Evolutionary conservation across 2,113 vertebrate species (phyloP).

Genomic region (Mola mola): DNA sequence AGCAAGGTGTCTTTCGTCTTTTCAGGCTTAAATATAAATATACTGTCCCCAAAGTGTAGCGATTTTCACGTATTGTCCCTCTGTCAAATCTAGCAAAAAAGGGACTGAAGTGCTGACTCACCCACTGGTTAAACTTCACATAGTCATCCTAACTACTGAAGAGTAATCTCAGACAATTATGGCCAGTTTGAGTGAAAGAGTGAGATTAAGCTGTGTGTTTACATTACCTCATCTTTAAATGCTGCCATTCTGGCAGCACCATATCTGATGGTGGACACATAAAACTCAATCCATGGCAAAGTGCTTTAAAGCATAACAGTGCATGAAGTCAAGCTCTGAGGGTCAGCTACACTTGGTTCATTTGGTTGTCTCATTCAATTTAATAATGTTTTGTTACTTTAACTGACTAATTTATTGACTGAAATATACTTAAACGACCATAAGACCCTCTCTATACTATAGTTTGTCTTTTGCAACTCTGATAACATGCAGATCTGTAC

Average conservation of each 20-base stretch:
- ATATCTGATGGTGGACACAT: too few relatives aligned
- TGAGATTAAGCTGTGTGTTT: too few relatives aligned
- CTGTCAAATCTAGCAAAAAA: neutral
- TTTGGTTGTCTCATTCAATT: conserved; percentile 10
- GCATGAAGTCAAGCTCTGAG: too few relatives aligned
- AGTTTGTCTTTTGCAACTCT: neutral
- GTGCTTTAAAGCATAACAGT: too few relatives aligned
- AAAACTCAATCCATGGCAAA: too few relatives aligned
- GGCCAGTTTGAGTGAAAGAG: neutral
- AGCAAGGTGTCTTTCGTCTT: neutral
- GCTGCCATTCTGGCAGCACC: conserved; percentile 24
- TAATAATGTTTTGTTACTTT: neutral
- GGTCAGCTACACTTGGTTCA: conserved; percentile 21
- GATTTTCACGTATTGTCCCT: neutral
- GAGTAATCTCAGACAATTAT: neutral
- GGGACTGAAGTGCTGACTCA: neutral
- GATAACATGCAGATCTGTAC: neutral
- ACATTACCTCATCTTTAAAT: too few relatives aligned
- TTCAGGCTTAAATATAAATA: neutral
- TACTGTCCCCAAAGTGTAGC: neutral
- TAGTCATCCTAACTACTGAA: neutral
- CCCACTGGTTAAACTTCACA: neutral
- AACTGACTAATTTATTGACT: neutral
- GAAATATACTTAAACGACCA: neutral
- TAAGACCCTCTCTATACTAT: neutral